phyloP scores from a whole-genome alignment of 1,140 invertebrate genomes.

The Ostrea edulis region DNA sequence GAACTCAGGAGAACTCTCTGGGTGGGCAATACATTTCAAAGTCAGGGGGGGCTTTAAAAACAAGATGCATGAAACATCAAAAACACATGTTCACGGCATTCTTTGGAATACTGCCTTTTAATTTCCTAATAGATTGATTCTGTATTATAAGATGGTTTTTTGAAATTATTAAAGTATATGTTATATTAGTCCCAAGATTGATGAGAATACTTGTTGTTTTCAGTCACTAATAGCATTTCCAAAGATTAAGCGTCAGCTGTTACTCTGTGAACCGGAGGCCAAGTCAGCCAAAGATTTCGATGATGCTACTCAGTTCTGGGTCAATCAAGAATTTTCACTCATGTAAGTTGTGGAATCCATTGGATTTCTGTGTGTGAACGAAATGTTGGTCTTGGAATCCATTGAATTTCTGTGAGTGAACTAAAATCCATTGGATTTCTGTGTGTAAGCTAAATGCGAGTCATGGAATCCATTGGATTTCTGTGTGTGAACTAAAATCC shows the following conservation, averaged over 20 bases:
- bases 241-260: slow-evolving; percentile 95
- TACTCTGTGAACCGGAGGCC: slow-evolving; percentile 89
- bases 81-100: too few relatives aligned
- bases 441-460: slow-evolving; percentile 84
- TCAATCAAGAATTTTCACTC: slow-evolving; percentile 97
- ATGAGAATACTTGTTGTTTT: slow-evolving; percentile 62
- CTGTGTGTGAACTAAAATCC: too few relatives aligned
- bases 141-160: too few relatives aligned
- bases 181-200: too few relatives aligned
- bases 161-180: too few relatives aligned
- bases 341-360: slow-evolving; percentile 82
- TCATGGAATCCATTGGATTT: slow-evolving; percentile 54
- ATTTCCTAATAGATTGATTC: too few relatives aligned
- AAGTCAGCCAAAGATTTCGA: slow-evolving; percentile 95
- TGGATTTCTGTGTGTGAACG: too few relatives aligned
- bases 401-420: too few relatives aligned
- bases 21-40: slow-evolving; percentile 79
- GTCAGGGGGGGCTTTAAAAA: too few relatives aligned
- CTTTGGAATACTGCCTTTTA: too few relatives aligned
- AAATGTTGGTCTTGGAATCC: slow-evolving; percentile 82
- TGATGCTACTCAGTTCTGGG: slow-evolving; percentile 95
- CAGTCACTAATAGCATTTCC: slow-evolving; percentile 96
- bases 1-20: slow-evolving; percentile 97
- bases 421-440: too few relatives aligned
- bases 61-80: too few relatives aligned